A percentile compares a stretch with the other conserved stretches of the same genome.
Conservation (phyloP, 2,113 vertebrate species). For the Apeltes quadracus region DNA sequence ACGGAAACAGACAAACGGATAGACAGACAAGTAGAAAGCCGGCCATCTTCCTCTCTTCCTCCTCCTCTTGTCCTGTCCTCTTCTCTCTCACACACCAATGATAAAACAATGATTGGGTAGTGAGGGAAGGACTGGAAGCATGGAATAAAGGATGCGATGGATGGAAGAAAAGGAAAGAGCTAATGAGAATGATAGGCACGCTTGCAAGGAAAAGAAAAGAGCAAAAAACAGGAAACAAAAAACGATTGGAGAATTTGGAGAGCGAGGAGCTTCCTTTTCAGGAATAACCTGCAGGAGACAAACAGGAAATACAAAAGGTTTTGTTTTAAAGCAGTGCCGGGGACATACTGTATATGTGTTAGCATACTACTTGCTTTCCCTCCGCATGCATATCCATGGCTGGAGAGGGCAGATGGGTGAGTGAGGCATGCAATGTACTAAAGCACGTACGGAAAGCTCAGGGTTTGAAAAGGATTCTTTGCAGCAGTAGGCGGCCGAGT, state of each 20-base stretch:
- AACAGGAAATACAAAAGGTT: constrained; percentile 66
- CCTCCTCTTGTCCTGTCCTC: constrained; percentile 70
- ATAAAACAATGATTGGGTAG: constrained; percentile 72
- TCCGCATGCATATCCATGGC: constrained; percentile 55
- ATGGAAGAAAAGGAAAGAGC: constrained; percentile 18
- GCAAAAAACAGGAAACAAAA: constrained; percentile 12
- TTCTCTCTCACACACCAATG: constrained; percentile 74
- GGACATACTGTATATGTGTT: not conserved
- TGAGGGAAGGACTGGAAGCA: constrained; percentile 37
- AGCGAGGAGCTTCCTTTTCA: constrained; percentile 73
- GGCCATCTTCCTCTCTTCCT: constrained; percentile 75
- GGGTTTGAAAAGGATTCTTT: not conserved
- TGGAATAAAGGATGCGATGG: constrained; percentile 14
- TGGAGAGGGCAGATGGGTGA: constrained; percentile 25
- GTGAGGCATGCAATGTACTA: constrained; percentile 38
- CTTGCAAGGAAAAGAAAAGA: constrained; percentile 41
- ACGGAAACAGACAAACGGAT: constrained; percentile 46
- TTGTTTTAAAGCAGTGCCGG: constrained; percentile 62
- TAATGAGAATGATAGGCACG: constrained; percentile 63
- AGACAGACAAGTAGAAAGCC: constrained; percentile 59
- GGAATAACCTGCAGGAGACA: constrained; percentile 81
- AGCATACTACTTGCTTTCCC: constrained; percentile 9
- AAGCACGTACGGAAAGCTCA: not conserved
- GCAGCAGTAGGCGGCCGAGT: not conserved
- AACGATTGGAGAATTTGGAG: constrained; percentile 60